phyloP scores from a whole-genome alignment of 1,140 invertebrate species.

The Triops longicaudatus region DNA sequence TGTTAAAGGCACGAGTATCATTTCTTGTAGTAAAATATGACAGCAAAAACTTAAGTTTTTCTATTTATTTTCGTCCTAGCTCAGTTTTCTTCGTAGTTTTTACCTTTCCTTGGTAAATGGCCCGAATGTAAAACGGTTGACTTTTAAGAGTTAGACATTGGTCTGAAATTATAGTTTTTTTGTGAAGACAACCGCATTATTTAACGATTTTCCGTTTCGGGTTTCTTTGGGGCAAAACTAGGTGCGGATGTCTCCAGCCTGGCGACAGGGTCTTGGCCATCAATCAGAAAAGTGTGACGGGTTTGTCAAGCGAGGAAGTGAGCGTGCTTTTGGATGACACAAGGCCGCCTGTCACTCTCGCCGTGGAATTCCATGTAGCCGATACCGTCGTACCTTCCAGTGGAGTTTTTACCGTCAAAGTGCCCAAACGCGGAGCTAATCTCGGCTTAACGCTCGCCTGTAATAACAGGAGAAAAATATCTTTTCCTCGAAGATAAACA shows the following conservation, averaged over 20 bases:
- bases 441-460: conserved; percentile 79
- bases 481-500: not conserved
- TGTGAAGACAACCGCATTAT: not conserved
- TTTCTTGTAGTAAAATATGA: too few relatives aligned
- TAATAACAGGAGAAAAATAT: conserved; percentile 36
- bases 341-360: conserved; percentile 44
- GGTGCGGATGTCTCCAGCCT: conserved; percentile 67
- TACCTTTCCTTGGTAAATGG: not conserved
- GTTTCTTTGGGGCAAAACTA: conserved; percentile 30
- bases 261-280: conserved; percentile 74
- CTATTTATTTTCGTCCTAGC: too few relatives aligned
- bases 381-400: conserved; percentile 81
- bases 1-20: too few relatives aligned
- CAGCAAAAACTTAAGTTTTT: not conserved
- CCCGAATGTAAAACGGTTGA: conserved; percentile 29
- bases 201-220: conserved; percentile 30
- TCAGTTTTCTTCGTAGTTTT: too few relatives aligned
- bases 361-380: conserved; percentile 85
- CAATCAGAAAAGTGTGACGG: conserved; percentile 52
- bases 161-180: not conserved
- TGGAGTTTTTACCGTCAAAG: conserved; percentile 80
- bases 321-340: conserved; percentile 43
- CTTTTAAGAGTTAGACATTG: not conserved
- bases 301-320: conserved; percentile 44
- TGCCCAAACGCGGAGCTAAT: conserved; percentile 64